phyloP scores from a whole-genome alignment of 1,140 invertebrate species.

The Arctopsyche grandis region DNA sequence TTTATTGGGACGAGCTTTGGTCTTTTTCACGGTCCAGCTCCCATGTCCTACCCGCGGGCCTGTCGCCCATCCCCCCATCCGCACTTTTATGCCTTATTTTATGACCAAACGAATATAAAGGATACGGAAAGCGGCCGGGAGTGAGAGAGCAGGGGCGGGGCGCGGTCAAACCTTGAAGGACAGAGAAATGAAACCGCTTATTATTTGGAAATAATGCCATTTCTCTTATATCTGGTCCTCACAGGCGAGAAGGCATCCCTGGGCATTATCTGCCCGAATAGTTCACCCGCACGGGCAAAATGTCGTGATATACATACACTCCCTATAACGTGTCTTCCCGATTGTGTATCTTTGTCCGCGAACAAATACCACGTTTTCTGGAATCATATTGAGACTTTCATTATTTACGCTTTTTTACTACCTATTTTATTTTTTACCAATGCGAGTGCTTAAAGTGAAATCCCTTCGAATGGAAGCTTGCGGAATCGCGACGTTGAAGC shows the following conservation, averaged over 20 bases:
- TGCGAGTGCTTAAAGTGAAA: too few species aligned
- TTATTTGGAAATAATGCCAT: slow-evolving; percentile 27
- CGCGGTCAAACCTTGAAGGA: neutral
- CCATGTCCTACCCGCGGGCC: neutral
- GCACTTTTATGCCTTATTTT: slow-evolving; percentile 27
- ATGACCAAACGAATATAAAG: slow-evolving; percentile 9
- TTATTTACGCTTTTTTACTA: too few species aligned
- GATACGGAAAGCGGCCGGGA: neutral
- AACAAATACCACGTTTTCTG: too few species aligned
- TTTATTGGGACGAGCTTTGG: neutral
- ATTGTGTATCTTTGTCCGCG: neutral
- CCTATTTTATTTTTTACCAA: too few species aligned
- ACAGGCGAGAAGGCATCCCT: slow-evolving; percentile 20
- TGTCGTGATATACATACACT: neutral
- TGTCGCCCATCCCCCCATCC: neutral
- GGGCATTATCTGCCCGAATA: slow-evolving; percentile 9
- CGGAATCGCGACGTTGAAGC: too few species aligned
- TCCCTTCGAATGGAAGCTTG: too few species aligned
- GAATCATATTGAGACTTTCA: too few species aligned
- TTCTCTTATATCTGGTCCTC: neutral
- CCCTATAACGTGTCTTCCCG: neutral
- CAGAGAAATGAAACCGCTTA: slow-evolving; percentile 18
- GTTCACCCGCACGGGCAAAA: neutral
- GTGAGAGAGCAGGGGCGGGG: neutral
- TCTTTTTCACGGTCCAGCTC: slow-evolving; percentile 10